Evolutionary conservation across 2,113 vertebrate genomes (phyloP).

Genomic region (Anser brachyrhynchus): DNA sequence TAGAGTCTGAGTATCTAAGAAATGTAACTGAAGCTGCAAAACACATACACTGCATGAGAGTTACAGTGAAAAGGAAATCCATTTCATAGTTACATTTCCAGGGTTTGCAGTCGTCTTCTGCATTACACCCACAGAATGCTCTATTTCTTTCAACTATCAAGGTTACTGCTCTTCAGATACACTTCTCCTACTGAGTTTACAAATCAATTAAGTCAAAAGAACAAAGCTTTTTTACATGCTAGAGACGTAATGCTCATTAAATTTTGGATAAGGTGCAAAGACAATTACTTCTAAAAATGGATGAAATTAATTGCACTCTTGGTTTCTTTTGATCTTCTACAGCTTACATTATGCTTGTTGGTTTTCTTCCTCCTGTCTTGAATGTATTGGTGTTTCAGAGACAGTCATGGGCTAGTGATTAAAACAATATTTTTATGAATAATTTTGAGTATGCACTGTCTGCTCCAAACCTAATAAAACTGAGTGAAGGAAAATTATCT

Average conservation of each 20-base stretch:
- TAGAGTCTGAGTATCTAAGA: neutral
- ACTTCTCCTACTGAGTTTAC: conserved; percentile 56
- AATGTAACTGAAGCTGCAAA: neutral
- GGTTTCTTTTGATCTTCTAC: conserved; percentile 64
- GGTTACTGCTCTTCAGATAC: conserved; percentile 67
- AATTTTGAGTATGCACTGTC: neutral
- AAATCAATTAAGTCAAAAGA: conserved; percentile 72
- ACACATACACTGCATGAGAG: neutral
- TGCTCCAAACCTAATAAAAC: neutral
- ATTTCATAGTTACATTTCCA: conserved; percentile 47
- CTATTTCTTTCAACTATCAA: conserved; percentile 61
- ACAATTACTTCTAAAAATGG: conserved; percentile 67
- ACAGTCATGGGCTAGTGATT: conserved; percentile 9
- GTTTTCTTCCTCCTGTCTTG: conserved; percentile 18
- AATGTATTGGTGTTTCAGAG: neutral
- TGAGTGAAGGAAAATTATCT: neutral
- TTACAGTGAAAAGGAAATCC: conserved; percentile 21
- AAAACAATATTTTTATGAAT: conserved; percentile 34
- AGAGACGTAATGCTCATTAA: conserved; percentile 67
- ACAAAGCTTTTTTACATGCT: conserved; percentile 59
- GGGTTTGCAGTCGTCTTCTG: neutral
- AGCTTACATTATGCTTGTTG: conserved; percentile 39
- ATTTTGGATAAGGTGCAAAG: conserved; percentile 68
- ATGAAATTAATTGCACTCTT: conserved; percentile 64
- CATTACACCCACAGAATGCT: conserved; percentile 13